Percentiles rank a stretch among this genome's conserved stretches.
phyloP scores from a whole-genome alignment of 2,113 vertebrate species.

The Anguilla japonica region DNA sequence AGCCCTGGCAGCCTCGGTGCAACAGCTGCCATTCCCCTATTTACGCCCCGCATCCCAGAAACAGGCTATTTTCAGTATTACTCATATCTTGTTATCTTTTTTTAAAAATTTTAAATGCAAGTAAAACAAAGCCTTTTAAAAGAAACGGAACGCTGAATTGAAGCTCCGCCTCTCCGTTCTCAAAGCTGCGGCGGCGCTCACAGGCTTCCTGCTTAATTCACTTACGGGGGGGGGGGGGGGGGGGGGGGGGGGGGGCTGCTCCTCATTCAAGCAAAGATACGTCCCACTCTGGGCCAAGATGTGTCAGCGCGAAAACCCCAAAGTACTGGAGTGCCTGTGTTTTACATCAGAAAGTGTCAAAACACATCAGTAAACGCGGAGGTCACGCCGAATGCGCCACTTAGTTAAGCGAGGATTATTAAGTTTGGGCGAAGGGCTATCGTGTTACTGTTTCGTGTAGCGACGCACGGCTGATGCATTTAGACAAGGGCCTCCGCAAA shows the following conservation, averaged over 20 bases:
- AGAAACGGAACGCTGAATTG: neutral
- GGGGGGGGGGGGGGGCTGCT: neutral
- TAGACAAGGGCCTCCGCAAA: neutral
- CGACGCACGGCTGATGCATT: neutral
- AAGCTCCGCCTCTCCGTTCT: neutral
- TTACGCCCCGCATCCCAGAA: neutral
- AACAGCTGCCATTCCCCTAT: neutral
- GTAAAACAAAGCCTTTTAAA: neutral
- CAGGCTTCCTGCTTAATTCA: neutral
- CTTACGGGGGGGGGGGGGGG: neutral
- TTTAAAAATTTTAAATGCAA: too few species aligned
- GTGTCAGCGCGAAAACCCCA: neutral
- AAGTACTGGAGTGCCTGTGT: neutral
- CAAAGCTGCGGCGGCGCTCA: neutral
- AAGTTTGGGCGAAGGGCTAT: neutral
- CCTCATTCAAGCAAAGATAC: neutral
- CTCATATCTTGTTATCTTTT: neutral
- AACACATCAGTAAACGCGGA: neutral
- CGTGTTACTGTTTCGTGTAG: neutral
- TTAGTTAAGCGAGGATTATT: neutral
- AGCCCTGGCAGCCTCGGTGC: neutral
- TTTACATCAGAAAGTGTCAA: slow-evolving; percentile 3
- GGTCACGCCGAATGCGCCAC: neutral
- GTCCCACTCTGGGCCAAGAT: neutral
- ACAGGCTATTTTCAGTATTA: neutral